Base-by-base conservation (phyloP, 2,888 invertebrate species). In the Trichogramma dendrolimi region DNA sequence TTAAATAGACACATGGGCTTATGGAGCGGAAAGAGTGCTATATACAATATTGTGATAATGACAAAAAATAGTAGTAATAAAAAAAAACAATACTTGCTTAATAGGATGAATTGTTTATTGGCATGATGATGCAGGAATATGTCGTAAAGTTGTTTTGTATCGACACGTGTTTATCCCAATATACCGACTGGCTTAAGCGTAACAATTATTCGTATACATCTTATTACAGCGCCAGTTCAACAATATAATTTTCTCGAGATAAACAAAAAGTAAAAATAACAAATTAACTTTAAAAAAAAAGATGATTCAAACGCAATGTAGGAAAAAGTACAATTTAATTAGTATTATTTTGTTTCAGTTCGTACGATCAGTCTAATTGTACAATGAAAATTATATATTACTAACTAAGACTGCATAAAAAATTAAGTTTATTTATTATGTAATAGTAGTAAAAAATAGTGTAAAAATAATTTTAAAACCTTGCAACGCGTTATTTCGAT, bases 21-120 rank as follows among this genome's bases (percentile, higher is more conserved):
- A 27, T 14, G 48, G 67, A 67, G 60, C 61, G 66, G 69, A 72
- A 72, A 70, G 71, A 72, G 70, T 69, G 70, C 69, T 69, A 66
- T 67, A 67, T 69, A 67, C 66, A 67, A 60, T 63, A 57, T 51
- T 10, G 60, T 43, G 59, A 53, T 58, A 5, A 8, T 49, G 14
- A 14, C 27, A 58, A 41, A 41, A 44, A 40, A 47, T 58, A 55
- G 42, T 55, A 55, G 50, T 57, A 51, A 47, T 7, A 48, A 48
- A 63, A 58, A 57, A 44, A 51, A 51, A 60, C 49, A 55, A 47
- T 59, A 48, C 14, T 55, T 55, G 40, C 55, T 62, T 48, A 43
- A 38, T 55, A 60, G 53, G 42, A 56, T 6, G 7, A 48, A 48
- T 14, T 48, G 44, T 60, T 47, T 51, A 57, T 43, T 49, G 58